These are phyloP conservation scores for Tillus elongatus DNA, from an alignment of 2,888 invertebrate genomes.

Conservation along the genomic window DNA sequence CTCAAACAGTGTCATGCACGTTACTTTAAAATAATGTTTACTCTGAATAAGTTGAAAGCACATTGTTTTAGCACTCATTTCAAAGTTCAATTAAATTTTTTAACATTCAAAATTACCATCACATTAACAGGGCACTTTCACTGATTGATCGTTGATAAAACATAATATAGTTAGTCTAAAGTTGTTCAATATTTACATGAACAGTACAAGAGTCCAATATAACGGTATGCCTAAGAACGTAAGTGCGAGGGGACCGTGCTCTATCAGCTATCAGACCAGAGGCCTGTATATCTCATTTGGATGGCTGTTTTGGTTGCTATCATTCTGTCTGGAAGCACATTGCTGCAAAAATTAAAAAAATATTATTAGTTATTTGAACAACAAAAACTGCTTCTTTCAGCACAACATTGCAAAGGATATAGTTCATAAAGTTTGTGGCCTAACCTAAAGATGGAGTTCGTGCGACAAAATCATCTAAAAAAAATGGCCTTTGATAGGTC, in stretches of 20 bases:
- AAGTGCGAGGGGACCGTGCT: conserved; percentile 58
- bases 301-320: conserved; percentile 74
- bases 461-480: too few relatives aligned
- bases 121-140: conserved; percentile 28
- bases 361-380: too few relatives aligned
- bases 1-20: too few relatives aligned
- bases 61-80: not conserved
- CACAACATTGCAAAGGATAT: too few relatives aligned
- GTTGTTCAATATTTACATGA: conserved; percentile 35
- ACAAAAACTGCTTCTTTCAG: too few relatives aligned
- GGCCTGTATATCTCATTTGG: conserved; percentile 68
- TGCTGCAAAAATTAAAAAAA: conserved; percentile 53
- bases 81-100: not conserved
- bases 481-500: too few relatives aligned
- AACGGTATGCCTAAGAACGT: conserved; percentile 51
- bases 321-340: conserved; percentile 67
- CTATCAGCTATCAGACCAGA: conserved; percentile 65
- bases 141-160: conserved; percentile 22
- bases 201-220: conserved; percentile 41
- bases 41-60: not conserved
- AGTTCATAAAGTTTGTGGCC: too few relatives aligned
- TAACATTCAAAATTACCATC: too few relatives aligned
- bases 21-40: not conserved
- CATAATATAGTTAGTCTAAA: conserved; percentile 7
- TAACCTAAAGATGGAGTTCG: too few relatives aligned